Evolutionary conservation across 2,797 vertebrate genomes (phyloP).

Genomic region (Eospalax fontanierii): DNA sequence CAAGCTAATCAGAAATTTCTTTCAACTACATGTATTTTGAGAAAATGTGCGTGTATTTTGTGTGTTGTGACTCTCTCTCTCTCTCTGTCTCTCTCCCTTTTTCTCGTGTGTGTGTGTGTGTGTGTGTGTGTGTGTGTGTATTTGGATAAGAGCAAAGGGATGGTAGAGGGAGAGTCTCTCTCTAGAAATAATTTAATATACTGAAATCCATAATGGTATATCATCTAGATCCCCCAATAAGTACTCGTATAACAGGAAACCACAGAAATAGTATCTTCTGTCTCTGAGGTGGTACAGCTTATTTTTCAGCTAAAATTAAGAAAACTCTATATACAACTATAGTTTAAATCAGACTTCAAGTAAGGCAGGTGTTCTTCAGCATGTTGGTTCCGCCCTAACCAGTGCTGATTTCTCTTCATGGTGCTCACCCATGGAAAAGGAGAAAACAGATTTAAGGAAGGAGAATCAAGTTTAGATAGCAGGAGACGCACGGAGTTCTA

Average conservation of each 20-base stretch:
- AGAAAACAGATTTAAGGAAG: not conserved
- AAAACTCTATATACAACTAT: not conserved
- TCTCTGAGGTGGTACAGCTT: not conserved
- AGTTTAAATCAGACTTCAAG: not conserved
- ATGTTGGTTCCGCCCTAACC: not conserved
- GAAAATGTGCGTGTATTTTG: not conserved
- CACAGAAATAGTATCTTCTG: slow-evolving; percentile 9
- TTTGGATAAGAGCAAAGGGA: not conserved
- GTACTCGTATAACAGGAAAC: slow-evolving; percentile 28
- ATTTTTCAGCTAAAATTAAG: slow-evolving; percentile 52
- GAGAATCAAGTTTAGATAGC: not conserved
- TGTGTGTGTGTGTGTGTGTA: not conserved
- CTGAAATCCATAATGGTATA: not conserved
- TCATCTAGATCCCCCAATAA: slow-evolving; percentile 30
- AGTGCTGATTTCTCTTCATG: not conserved
- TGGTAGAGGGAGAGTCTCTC: not conserved
- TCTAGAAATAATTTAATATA: slow-evolving; percentile 30
- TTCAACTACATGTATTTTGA: slow-evolving; percentile 59
- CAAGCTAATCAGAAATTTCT: slow-evolving; percentile 63
- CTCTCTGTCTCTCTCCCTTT: too few relatives aligned
- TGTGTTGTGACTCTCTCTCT: too few relatives aligned
- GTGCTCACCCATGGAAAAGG: not conserved
- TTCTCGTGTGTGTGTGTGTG: not conserved
- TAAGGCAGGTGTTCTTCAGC: not conserved
- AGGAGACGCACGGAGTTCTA: not conserved